phyloP scores from a whole-genome alignment of 2,113 vertebrate species.

The Tragelaphus strepsiceros region DNA sequence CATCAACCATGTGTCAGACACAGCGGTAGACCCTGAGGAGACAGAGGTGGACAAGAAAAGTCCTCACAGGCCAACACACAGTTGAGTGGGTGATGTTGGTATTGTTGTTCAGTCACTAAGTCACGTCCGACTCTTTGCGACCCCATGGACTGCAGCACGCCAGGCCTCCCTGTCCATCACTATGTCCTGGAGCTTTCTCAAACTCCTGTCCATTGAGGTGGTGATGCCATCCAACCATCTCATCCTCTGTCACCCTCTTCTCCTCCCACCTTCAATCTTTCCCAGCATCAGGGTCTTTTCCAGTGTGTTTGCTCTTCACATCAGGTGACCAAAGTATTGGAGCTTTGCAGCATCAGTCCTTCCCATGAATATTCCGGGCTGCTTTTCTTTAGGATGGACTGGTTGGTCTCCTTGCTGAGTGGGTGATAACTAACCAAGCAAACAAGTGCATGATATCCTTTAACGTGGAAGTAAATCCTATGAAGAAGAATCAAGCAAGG shows the following conservation, averaged over 20 bases:
- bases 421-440: background rate
- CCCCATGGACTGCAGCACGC: background rate
- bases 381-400: background rate
- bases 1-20: background rate
- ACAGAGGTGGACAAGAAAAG: background rate
- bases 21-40: background rate
- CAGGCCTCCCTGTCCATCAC: background rate
- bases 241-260: background rate
- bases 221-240: background rate
- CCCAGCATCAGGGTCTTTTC: background rate
- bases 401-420: background rate
- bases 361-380: background rate
- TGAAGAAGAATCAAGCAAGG: background rate
- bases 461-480: background rate
- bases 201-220: background rate
- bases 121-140: rapidly evolving
- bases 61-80: background rate
- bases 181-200: background rate
- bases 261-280: background rate
- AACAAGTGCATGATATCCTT: background rate
- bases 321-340: background rate
- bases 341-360: background rate
- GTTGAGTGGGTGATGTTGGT: background rate
- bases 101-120: background rate
- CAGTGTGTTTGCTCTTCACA: background rate